A percentile compares a stretch with the other conserved stretches of the same genome.
Conservation (phyloP, 2,113 vertebrate species). For the Eonycteris spelaea region DNA sequence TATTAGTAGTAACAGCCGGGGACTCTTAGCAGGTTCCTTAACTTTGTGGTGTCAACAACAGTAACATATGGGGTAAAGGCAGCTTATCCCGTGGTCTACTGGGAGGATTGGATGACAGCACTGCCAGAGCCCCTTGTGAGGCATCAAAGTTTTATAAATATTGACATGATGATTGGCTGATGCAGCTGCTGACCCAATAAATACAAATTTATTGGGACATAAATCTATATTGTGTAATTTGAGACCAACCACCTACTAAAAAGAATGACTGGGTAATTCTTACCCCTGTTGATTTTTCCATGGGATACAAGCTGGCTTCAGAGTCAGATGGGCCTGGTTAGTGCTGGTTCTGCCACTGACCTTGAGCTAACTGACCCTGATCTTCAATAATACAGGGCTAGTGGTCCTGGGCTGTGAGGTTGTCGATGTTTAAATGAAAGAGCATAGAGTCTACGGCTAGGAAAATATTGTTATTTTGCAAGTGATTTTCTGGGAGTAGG, state of each 20-base stretch:
- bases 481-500: not conserved
- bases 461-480: not conserved
- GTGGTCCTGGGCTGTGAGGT: not conserved
- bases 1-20: not conserved
- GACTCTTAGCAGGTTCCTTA: not conserved
- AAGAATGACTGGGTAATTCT: not conserved
- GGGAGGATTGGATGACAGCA: not conserved
- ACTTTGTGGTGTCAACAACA: not conserved
- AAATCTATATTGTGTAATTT: not conserved
- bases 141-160: not conserved
- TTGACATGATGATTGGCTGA: not conserved
- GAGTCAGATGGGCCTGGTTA: not conserved
- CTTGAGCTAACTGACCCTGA: not conserved
- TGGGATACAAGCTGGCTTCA: not conserved
- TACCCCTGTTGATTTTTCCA: not conserved
- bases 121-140: not conserved
- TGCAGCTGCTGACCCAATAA: too few relatives aligned
- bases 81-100: not conserved
- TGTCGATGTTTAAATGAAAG: not conserved
- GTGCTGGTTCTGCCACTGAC: not conserved
- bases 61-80: not conserved
- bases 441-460: rapidly evolving
- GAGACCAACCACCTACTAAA: not conserved
- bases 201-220: slow-evolving; percentile 22
- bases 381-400: rapidly evolving